Evolutionary conservation across 2,797 vertebrate species (phyloP).

Genomic region (Sus cebifrons): DNA sequence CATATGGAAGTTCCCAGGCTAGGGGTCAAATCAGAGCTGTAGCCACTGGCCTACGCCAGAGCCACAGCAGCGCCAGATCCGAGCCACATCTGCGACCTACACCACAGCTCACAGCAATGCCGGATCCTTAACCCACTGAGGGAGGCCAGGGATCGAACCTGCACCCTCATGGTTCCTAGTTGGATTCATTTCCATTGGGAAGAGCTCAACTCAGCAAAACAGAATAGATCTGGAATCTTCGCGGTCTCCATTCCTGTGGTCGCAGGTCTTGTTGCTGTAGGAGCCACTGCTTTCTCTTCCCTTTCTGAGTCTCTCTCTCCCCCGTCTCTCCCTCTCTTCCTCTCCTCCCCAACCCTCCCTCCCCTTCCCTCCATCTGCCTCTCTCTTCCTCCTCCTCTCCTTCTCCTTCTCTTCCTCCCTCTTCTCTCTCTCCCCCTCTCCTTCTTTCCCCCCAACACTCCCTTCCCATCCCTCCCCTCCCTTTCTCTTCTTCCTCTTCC

Average conservation of each 20-base stretch:
- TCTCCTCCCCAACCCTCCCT: neutral
- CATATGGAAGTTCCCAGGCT: too few species aligned
- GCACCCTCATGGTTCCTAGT: too few species aligned
- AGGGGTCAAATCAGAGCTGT: too few species aligned
- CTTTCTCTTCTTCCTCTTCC: neutral
- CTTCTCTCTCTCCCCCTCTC: accelerated
- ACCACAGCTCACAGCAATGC: too few species aligned
- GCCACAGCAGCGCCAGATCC: too few species aligned
- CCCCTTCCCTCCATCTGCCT: accelerated
- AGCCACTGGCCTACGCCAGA: too few species aligned
- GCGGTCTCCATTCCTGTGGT: constrained; percentile 22
- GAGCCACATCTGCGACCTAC: too few species aligned
- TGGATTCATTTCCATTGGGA: neutral
- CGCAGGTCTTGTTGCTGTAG: constrained; percentile 12
- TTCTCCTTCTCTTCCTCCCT: too few species aligned
- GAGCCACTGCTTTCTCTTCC: constrained; percentile 15
- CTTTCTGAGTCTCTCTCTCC: neutral
- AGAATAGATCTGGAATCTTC: neutral
- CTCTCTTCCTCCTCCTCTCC: too few species aligned
- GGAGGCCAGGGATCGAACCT: too few species aligned
- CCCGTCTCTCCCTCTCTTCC: neutral
- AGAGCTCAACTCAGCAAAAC: neutral
- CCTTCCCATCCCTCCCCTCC: neutral
- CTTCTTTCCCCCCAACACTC: too few species aligned
- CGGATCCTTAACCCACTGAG: too few species aligned